phyloP scores from a whole-genome alignment of 2,113 vertebrate species.

The Phyllopteryx taeniolatus region DNA sequence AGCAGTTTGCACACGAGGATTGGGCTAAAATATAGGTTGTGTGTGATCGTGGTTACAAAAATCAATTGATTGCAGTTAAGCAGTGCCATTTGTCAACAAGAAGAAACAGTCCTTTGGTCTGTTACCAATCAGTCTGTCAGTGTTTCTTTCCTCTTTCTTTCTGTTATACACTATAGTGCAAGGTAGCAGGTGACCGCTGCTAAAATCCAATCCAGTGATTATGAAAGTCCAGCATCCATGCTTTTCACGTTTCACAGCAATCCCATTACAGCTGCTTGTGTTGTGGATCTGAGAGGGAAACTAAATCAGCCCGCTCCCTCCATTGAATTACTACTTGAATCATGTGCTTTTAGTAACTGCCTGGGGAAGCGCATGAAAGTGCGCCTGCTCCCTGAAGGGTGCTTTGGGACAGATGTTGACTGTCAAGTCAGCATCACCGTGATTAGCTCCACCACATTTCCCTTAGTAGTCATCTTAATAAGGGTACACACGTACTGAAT shows the following conservation, averaged over 20 bases:
- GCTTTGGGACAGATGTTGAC: conserved; percentile 31
- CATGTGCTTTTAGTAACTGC: conserved; percentile 49
- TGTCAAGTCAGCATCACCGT: conserved; percentile 14
- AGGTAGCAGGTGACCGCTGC: conserved; percentile 14
- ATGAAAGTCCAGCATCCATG: conserved; percentile 20
- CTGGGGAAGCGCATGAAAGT: conserved; percentile 42
- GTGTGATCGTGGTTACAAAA: background rate
- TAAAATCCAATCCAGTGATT: conserved; percentile 21
- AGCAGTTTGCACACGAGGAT: background rate
- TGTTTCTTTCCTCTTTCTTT: conserved; percentile 13
- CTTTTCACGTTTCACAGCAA: conserved; percentile 42
- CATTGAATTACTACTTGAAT: conserved; percentile 54
- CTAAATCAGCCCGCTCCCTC: conserved; percentile 44
- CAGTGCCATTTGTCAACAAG: background rate
- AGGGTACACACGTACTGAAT: background rate
- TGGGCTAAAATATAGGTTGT: background rate
- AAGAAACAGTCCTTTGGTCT: conserved; percentile 9
- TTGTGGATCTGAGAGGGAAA: conserved; percentile 21
- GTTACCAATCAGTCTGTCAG: conserved; percentile 26
- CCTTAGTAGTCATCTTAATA: background rate
- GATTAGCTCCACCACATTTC: conserved; percentile 3
- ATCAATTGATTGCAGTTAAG: background rate
- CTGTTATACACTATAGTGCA: background rate
- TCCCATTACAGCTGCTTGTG: conserved; percentile 40
- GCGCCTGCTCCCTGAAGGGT: conserved; percentile 21